A percentile compares a stretch with the other conserved stretches of the same genome.
These are phyloP conservation scores for Poliocrania exsul DNA, from an alignment of 2,797 vertebrate species.

Conservation along the genomic window DNA sequence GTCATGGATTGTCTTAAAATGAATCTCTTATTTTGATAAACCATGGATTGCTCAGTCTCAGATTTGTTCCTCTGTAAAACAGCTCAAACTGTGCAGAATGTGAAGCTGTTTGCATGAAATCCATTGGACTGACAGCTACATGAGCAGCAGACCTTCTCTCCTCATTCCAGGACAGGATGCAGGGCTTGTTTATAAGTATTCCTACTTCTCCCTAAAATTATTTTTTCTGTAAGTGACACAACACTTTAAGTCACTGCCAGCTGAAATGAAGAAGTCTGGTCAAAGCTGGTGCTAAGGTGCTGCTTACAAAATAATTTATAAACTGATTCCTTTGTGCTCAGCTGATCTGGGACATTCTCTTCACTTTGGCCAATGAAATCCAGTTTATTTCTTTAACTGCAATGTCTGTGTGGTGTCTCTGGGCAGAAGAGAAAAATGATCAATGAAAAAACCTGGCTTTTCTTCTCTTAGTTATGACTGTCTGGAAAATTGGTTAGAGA, in stretches of 20 bases:
- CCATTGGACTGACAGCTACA: background rate
- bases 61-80: background rate
- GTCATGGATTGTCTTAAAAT: background rate
- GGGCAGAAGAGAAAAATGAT: background rate
- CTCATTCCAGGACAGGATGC: background rate
- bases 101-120: background rate
- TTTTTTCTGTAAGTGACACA: background rate
- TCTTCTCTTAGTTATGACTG: background rate
- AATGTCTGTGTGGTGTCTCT: background rate
- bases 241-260: background rate
- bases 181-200: background rate
- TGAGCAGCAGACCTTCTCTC: background rate
- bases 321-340: background rate
- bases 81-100: background rate
- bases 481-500: background rate
- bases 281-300: background rate
- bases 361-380: background rate
- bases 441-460: background rate
- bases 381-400: background rate
- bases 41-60: background rate
- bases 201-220: background rate
- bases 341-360: background rate
- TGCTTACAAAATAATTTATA: background rate
- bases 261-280: background rate
- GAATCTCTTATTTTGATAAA: background rate